Percentiles rank a stretch among this genome's conserved stretches.
Evolutionary conservation across 1,140 invertebrate species (phyloP).

Genomic region (Trachymyrmex cornetzi): DNA sequence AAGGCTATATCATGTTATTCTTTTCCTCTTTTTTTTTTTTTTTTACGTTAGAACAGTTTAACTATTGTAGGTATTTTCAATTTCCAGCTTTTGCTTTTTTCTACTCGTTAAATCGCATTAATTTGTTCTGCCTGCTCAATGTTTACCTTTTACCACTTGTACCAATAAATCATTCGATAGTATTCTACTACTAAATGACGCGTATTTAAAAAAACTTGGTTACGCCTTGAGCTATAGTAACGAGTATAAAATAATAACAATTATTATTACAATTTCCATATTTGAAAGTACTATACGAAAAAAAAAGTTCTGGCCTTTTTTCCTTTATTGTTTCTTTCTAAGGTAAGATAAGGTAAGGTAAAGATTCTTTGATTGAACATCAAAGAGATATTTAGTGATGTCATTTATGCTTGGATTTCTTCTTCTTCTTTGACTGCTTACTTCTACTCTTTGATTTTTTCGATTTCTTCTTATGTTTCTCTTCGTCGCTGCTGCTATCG

Average conservation of each 20-base stretch:
- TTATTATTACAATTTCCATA: constrained; percentile 11
- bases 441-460: constrained; percentile 85
- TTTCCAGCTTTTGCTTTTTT: not conserved
- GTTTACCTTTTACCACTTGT: not conserved
- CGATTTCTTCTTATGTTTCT: constrained; percentile 86
- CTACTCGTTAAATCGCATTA: constrained; percentile 16
- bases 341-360: constrained; percentile 29
- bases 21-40: not conserved
- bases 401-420: constrained; percentile 87
- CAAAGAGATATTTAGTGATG: constrained; percentile 74
- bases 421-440: constrained; percentile 87
- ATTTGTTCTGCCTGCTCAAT: not conserved
- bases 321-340: not conserved
- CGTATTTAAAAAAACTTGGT: constrained; percentile 33
- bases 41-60: constrained; percentile 47
- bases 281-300: constrained; percentile 56
- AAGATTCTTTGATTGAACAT: constrained; percentile 34
- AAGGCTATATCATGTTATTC: constrained; percentile 69
- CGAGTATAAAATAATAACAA: constrained; percentile 52
- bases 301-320: not conserved
- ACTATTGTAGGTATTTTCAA: not conserved
- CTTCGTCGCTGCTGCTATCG: constrained; percentile 85
- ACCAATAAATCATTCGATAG: constrained; percentile 32
- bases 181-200: constrained; percentile 23
- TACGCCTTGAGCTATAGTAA: constrained; percentile 33